Evolutionary conservation across 2,888 invertebrate species (phyloP), one percentile per base, ranked within the genome.

Genomic region (Balanococcus diminutus): DNA sequence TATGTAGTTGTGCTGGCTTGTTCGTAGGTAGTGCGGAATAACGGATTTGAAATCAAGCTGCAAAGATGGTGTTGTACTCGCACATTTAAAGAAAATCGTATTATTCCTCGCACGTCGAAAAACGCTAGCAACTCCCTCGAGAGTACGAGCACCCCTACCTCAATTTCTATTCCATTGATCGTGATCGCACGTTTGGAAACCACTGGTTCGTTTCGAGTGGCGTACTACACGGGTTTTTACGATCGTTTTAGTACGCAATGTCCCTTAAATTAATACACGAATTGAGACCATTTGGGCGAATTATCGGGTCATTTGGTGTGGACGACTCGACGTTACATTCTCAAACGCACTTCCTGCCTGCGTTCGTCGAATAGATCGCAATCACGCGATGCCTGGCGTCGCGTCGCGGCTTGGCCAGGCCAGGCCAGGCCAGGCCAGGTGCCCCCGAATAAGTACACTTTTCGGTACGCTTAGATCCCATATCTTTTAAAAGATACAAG

Each of bases 401-500:
- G 46, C n/a, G 42, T n/a, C n/a, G 36, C n/a, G 46, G 2, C 2
- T n/a, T 6, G 4, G 46, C 46, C 46, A n/a, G n/a, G n/a, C n/a
- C n/a, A n/a, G n/a, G n/a, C n/a, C n/a, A n/a, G n/a, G n/a, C n/a
- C n/a, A 36, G 36, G 4, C 36, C 36, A 36, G 5, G 5, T 36
- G 4, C 36, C 36, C 36, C 8, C n/a, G n/a, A n/a, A n/a, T 36
- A 6, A 8, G 22, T 46, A 56, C 56, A 22, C 8, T 6, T 56
- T 56, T 56, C 11, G 56, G 56, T 56, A 56, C 72, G 31, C 72
- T 72, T 42, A 36, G 85, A 85, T 85, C 85, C 85, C 85, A 79
- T 75, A 85, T 79, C 85, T 85, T n/a, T 75, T 79, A 79, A 85
- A 42, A 75, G 85, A 85, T 85, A 85, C 85, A 85, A 85, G 39